A percentile compares a stretch with the other conserved stretches of the same genome.
Evolutionary conservation across 2,113 vertebrate genomes (phyloP).

Genomic region (Semnornis frantzii): DNA sequence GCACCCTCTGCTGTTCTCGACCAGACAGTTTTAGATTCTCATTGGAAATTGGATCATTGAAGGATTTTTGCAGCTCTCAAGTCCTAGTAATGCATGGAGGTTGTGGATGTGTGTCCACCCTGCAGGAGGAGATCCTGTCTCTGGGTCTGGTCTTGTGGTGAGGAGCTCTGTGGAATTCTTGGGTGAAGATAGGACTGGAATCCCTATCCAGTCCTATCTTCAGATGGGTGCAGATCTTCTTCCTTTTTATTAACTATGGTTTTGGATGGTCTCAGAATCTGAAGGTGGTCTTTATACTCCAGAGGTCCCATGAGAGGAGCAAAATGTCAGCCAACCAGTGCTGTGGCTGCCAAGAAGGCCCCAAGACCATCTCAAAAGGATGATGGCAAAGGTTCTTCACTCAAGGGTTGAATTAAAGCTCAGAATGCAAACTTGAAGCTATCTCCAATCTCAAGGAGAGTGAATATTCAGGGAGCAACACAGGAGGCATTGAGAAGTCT

Average conservation of each 20-base stretch:
- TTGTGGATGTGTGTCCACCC: accelerated
- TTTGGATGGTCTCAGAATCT: background rate
- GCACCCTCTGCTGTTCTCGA: slow-evolving; percentile 31
- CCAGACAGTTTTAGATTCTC: accelerated
- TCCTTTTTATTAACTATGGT: background rate
- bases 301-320: accelerated
- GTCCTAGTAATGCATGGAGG: accelerated
- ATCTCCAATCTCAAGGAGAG: background rate
- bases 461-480: accelerated
- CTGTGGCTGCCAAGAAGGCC: background rate
- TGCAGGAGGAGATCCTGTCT: accelerated
- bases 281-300: background rate
- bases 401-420: background rate
- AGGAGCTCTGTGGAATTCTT: background rate
- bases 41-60: background rate
- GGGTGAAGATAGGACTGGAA: accelerated
- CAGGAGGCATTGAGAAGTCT: background rate
- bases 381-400: accelerated
- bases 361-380: accelerated
- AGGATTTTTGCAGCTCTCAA: accelerated
- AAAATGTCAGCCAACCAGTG: background rate
- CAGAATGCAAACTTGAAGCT: background rate
- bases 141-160: background rate
- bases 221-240: background rate
- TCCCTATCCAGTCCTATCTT: no score